These are phyloP conservation scores for Manduca sexta DNA, from an alignment of 1,140 invertebrate species.

Conservation along the genomic window DNA sequence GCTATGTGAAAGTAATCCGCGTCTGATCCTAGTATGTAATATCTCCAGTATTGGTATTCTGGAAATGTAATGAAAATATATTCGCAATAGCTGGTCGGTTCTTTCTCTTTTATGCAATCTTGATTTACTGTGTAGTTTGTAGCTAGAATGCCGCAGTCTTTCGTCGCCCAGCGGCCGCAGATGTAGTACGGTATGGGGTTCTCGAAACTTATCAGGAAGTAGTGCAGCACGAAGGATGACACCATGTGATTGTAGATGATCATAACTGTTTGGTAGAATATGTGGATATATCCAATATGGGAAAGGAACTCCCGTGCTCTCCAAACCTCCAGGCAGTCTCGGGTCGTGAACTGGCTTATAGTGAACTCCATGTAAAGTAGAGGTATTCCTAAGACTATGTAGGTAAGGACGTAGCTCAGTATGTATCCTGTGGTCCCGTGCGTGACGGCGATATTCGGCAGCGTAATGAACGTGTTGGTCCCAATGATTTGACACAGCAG, in stretches of 20 bases:
- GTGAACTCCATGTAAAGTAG: conserved; percentile 78
- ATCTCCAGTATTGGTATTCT: conserved; percentile 53
- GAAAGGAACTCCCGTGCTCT: conserved; percentile 43
- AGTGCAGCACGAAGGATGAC: conserved; percentile 44
- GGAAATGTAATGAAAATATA: conserved; percentile 41
- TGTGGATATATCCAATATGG: conserved; percentile 40
- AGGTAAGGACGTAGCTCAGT: conserved; percentile 20
- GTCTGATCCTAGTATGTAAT: conserved; percentile 22
- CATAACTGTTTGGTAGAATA: conserved; percentile 35
- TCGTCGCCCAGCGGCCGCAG: conserved; percentile 44
- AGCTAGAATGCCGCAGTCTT: conserved; percentile 36
- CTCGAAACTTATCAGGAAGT: conserved; percentile 57
- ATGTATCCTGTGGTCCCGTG: conserved; percentile 33
- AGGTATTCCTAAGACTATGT: conserved; percentile 70
- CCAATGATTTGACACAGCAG: conserved; percentile 26
- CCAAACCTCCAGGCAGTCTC: conserved; percentile 75
- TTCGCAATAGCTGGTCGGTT: conserved; percentile 28
- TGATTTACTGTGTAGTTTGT: conserved; percentile 47
- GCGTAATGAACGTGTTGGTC: conserved; percentile 10
- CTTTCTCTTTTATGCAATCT: conserved; percentile 34
- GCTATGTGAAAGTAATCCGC: conserved; percentile 21
- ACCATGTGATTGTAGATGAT: conserved; percentile 42
- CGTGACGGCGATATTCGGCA: conserved; percentile 28
- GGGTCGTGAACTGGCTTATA: conserved; percentile 77
- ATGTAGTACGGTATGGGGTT: conserved; percentile 44